Evolutionary conservation across 2,113 vertebrate genomes (phyloP), one percentile per base, ranked within the genome.

Genomic region (Neoarius graeffei): DNA sequence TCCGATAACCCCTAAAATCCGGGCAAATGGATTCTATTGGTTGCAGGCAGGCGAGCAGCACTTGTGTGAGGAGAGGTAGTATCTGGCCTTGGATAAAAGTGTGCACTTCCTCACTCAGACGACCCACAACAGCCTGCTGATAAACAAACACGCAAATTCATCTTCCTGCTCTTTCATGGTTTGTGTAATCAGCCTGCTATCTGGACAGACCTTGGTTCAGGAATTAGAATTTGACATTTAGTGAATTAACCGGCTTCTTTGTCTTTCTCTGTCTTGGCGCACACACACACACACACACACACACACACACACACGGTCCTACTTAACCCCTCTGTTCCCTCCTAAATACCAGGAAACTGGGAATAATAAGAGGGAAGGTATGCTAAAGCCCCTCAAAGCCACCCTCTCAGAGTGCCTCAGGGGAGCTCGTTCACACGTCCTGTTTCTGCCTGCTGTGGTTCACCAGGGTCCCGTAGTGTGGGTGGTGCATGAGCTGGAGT

Each of bases 121-220:
- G 81, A 84, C 88, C 85, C 83, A 30, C 62, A 91, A 93, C 90
- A 89, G 90, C 89, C 83, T 56, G 57, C 59, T 30, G 86, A 91
- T 90, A 93, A 89, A 92, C 87, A 90, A 89, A 92, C 83, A 88
- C 59, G 87, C 80, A 88, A 85, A 86, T 91, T 87, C 83, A 88
- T 89, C 89, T 89, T 91, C 91, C 89, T 88, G 85, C 64, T 71
- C 88, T 88, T 90, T 88, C 88, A 92, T 88, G 88, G 25, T 87
- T 82, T 64, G 20, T 85, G 50, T 57, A 90, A 62, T 90, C 85
- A 60, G 77, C 87, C 14, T 42, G 82, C 77, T 59, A 84, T 77
- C 81, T 30, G 88, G 76, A 74, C 59, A 23, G 81, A 79, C 19
- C 42, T 52, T 59, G 17, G 81, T 81, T 90, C 87, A 86, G 81